Conservation (phyloP, 2,113 vertebrate genomes). For the Mesembrinibis cayennensis region DNA sequence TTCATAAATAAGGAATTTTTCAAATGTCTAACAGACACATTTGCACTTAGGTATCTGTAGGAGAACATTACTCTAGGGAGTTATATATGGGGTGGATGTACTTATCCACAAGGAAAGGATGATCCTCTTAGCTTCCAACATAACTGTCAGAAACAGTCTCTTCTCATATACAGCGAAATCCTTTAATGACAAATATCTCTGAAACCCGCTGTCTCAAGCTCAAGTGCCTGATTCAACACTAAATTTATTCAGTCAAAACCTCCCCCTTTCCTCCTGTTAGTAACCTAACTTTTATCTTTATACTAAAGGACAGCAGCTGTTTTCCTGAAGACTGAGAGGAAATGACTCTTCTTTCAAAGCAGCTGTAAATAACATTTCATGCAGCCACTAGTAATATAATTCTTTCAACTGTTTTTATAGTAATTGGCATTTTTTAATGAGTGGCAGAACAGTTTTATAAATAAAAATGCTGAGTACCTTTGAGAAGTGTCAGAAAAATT, state of each 20-base stretch:
- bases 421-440: background rate
- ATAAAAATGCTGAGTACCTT: background rate
- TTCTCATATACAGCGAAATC: background rate
- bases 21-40: background rate
- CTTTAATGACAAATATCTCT: background rate
- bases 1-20: background rate
- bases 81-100: background rate
- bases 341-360: background rate
- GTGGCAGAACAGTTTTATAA: background rate
- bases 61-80: background rate
- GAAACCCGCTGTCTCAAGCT: background rate
- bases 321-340: background rate
- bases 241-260: background rate
- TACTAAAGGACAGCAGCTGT: background rate
- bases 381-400: background rate
- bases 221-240: background rate
- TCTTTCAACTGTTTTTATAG: background rate
- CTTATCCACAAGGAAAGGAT: background rate
- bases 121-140: background rate
- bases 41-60: background rate
- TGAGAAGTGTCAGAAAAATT: background rate
- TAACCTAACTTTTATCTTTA: background rate
- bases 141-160: background rate
- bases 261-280: background rate
- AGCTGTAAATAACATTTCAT: background rate